Evolutionary conservation across 92 coral and sea anemone species (phyloP), one percentile per base, ranked within the genome.

Genomic region (Phenganax subtilis): DNA sequence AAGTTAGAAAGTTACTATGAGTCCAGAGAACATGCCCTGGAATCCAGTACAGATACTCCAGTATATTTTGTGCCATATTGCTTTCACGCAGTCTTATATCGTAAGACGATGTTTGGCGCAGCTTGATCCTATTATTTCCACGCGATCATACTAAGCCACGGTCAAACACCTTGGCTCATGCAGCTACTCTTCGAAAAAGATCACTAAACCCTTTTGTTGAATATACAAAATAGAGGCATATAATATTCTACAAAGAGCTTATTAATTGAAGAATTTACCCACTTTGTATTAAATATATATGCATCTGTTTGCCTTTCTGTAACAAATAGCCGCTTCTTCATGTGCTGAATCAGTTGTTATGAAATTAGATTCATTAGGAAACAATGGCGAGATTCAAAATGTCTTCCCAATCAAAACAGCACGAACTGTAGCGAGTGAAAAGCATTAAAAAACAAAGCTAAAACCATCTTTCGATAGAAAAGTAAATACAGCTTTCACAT

Each of bases 131-230:
- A 30, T 68, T 30, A 68, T 30, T 5, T 29, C 52, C 54, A 68
- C n/a, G 73, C 73, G 73, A 30, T 68, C 73, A 68, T 53, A 29
- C 52, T 53, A 68, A 30, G 73, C 20, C 73, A 68, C 73, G 73
- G 73, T 37, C 53, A 68, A 37, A 30, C 73, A 68, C 6, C 73
- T 68, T 68, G 73, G 7, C 54, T 15, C 73, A 68, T 37, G 73
- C 73, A 9, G 73, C n/a, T 68, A 68, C 16, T 10, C 52, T 30
- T 12, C 17, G 47, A 30, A 37, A 37, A 37, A 37, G 47, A 37
- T 37, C 47, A 37, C 47, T 2, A 37, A 30, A 68, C 73, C 47
- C 47, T 53, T 8, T 68, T 68, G 73, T 68, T 68, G 73, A 0
- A 10, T 2, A 51, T 68, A 68, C 53, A 68, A 68, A 30, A 68